Evolutionary conservation across 2,888 invertebrate species (phyloP), one percentile per base, ranked within the genome.

Genomic region (Andrena camellia): DNA sequence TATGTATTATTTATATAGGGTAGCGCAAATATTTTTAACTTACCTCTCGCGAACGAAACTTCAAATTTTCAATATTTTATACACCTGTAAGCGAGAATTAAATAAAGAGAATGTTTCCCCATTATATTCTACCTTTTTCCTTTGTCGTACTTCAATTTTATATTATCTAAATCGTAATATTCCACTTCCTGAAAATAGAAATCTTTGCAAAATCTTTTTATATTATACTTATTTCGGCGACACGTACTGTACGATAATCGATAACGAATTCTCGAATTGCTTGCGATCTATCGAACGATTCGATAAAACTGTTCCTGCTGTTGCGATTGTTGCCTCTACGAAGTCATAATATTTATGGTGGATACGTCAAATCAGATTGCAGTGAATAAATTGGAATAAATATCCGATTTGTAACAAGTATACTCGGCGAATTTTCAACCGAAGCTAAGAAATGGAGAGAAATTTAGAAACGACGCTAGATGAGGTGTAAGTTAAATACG

Each of bases 381-480:
- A 50, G 66, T 33, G 42, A 42, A 42, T 10, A 42, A 42, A 42
- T 35, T 35, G 35, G 8, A 50, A 50, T 8, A 48, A 81, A 5
- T 52, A 68, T 7, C 17, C 17, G 13, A n/a, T 64, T 42, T 33
- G 2, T 23, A 5, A 1, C 8, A 8, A 54, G 10, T 31, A 8
- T 4, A 0, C 29, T 31, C 26, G 10, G 17, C 5, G 50, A n/a
- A 31, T 60, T 8, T 8, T 26, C 6, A n/a, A 67, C 3, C 8
- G 5, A 20, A 50, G 8, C 2, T 57, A 23, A 10, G 74, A 52
- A 74, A 94, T 94, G 94, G 94, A 94, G 77, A 89, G 88, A n/a
- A 92, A 89, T 86, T 88, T 94, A 35, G 92, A 93, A 72, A 92
- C 90, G 85, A 90, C 90, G 5, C 90, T 94, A 90, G 92, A 93